phyloP scores from a whole-genome alignment of 2,113 vertebrate genomes.

The Mastomys coucha region DNA sequence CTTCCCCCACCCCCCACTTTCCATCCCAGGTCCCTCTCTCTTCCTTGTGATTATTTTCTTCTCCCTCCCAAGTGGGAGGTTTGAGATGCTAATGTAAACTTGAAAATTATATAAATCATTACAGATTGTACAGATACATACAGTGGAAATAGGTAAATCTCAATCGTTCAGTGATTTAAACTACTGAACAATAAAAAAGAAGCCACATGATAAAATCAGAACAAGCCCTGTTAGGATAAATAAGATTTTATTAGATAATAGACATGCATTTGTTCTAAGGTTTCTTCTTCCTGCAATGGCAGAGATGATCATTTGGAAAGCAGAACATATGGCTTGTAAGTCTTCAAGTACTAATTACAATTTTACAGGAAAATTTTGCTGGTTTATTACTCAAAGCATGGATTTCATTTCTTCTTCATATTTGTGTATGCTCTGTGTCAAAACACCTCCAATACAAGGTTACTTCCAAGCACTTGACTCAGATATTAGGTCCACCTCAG shows the following conservation, averaged over 20 bases:
- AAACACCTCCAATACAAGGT: not conserved
- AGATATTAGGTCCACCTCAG: not conserved
- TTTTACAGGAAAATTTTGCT: conserved; percentile 2
- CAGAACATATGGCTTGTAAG: not conserved
- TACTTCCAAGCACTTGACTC: not conserved
- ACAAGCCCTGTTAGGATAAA: not conserved
- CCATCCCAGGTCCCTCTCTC: too few species aligned
- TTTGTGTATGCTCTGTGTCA: fast-evolving
- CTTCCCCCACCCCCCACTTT: too few species aligned
- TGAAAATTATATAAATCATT: not conserved
- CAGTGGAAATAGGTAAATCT: not conserved
- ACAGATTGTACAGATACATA: not conserved
- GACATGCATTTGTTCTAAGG: not conserved
- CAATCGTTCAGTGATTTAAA: not conserved
- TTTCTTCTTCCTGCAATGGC: not conserved
- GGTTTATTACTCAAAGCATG: not conserved
- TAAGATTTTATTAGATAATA: not conserved
- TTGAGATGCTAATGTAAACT: not conserved
- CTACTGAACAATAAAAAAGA: not conserved
- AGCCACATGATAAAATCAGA: not conserved
- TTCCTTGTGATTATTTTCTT: too few species aligned
- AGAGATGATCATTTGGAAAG: not conserved
- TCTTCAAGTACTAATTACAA: not conserved
- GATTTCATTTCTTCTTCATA: not conserved
- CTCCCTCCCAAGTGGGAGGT: too few species aligned